Base-by-base conservation (phyloP, 1,140 invertebrate genomes). In the Bombus sylvicola region DNA sequence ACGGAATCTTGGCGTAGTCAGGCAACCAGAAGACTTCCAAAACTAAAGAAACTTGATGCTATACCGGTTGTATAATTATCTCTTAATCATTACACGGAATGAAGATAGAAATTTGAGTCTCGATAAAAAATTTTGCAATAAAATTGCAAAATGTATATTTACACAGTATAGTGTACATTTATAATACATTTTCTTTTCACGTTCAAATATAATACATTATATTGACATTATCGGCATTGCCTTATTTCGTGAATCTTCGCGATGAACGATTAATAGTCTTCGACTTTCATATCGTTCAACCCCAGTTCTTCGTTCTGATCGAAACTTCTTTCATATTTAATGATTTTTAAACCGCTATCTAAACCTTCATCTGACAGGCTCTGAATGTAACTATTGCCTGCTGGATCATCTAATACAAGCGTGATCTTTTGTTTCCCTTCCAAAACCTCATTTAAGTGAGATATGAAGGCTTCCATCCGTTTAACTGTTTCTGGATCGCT, bases 281-380 rank as follows among this genome's bases (percentile, higher is more conserved):
- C 98, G 3, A 98, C 98, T 95, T 99, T 99, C 97, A 99, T 99
- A 92, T 99, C 99, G 94, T 99, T 99, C 4, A 99, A 94, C 8
- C 99, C 99, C 9, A 99, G 96, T 81, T 98, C 97, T 89, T 99
- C 99, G 94, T 99, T 99, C 93, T 99, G 98, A 62, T 99, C 98
- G 92, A 96, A 98, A 43, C 95, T 97, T 85, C 99, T 96, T 88
- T 98, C 97, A 93, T 99, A 99, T 43, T 97, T 96, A 2, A 96
- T 97, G 31, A 99, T 97, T 64, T 95, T 97, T 72, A 99, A 94
- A 90, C 97, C 96, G 5, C 96, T 95, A 93, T 98, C 97, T 18
- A 96, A 94, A 31, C 97, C 97, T 80, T 97, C 97, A 47, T 97
- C 97, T 68, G 96, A 96, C 0, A 98, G 93, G 93, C 98, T 98